Base-by-base conservation (phyloP, 2,797 vertebrate genomes). In the Anolis apletophallus region DNA sequence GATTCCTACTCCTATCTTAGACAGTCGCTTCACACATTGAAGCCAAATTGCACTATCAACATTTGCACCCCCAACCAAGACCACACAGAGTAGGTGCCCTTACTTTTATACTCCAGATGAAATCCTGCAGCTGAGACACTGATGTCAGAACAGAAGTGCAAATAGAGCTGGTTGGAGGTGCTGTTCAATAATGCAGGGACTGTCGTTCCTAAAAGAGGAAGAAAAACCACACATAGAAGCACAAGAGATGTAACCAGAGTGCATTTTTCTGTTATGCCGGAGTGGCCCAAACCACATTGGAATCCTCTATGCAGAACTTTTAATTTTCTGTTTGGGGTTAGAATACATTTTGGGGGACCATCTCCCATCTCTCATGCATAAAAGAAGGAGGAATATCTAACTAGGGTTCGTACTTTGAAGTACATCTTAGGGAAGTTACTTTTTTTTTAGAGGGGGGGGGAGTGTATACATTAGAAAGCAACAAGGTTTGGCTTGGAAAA, bases 61-160 rank as follows among this genome's bases (percentile, higher is more conserved):
- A 57, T 36, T 71, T 29, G 32, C 5, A 6, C 4, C 36, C 36
- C 11, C 19, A 71, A 72, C 21, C 54, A 2, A 74, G 68, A 46
- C 17, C 81, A 29, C 16, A 32, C 73, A 13, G 46, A 1, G 2
- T 29, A 6, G 0, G n/a, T 0, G 75, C 67, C 93, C 98, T 98
- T 96, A 99, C 99, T 99, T 97, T 99, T 99, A 94, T 99, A 99
- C 91, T 99, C 99, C 96, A 99, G 95, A 93, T 99, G 98, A 93
- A 99, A 99, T 88, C 99, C 99, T 0, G 99, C 98, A 0, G 99
- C 99, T 10, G 99, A 99, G 90, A 99, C 99, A 0, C 99, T 99
- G 94, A 99, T 99, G 91, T 99, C 99, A 0, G 99, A 99, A 93
- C 98, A 99, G 96, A 99, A 99, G 92, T 99, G 99, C 85, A 99